Conservation (phyloP, 2,113 vertebrate genomes). For the Nematolebias whitei region DNA sequence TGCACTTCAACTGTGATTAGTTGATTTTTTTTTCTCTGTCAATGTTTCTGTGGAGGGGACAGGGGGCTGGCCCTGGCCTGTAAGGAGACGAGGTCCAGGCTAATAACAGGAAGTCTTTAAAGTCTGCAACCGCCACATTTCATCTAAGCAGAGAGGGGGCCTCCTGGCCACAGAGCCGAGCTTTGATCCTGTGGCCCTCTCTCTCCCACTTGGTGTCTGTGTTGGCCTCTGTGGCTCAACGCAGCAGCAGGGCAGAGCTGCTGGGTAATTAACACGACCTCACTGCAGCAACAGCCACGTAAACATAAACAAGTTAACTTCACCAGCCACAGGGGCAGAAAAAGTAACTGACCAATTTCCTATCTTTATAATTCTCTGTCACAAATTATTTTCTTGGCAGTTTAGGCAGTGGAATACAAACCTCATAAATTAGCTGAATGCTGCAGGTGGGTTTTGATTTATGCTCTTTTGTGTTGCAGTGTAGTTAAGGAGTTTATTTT, state of each 20-base stretch:
- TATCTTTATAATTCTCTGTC: slow-evolving; percentile 36
- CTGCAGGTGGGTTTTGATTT: slow-evolving; percentile 50
- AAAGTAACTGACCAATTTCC: slow-evolving; percentile 21
- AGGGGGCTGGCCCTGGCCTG: slow-evolving; percentile 86
- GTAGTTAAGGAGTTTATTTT: slow-evolving; percentile 25
- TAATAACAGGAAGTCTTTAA: slow-evolving; percentile 99
- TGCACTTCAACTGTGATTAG: slow-evolving; percentile 72
- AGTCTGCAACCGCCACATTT: slow-evolving; percentile 92
- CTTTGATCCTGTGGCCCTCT: slow-evolving; percentile 90
- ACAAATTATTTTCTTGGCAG: slow-evolving; percentile 41
- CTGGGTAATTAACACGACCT: slow-evolving; percentile 60
- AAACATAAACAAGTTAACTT: slow-evolving; percentile 22
- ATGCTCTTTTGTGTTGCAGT: slow-evolving; percentile 16
- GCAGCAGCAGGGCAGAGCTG: slow-evolving; percentile 32
- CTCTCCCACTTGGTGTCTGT: slow-evolving; percentile 33
- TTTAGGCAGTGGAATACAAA: slow-evolving; percentile 43
- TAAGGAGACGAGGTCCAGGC: slow-evolving; percentile 91
- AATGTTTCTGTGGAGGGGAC: slow-evolving; percentile 60
- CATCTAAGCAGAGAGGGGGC: slow-evolving; percentile 93
- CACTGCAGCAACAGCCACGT: slow-evolving; percentile 20
- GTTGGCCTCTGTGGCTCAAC: slow-evolving; percentile 23
- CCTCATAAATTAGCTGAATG: slow-evolving; percentile 32
- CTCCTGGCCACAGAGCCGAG: slow-evolving; percentile 87
- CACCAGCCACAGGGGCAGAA: neutral
- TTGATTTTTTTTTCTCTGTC: slow-evolving; percentile 60